Evolutionary conservation across 2,888 invertebrate species (phyloP), one percentile per base, ranked within the genome.

Genomic region (Corbicula japonica): DNA sequence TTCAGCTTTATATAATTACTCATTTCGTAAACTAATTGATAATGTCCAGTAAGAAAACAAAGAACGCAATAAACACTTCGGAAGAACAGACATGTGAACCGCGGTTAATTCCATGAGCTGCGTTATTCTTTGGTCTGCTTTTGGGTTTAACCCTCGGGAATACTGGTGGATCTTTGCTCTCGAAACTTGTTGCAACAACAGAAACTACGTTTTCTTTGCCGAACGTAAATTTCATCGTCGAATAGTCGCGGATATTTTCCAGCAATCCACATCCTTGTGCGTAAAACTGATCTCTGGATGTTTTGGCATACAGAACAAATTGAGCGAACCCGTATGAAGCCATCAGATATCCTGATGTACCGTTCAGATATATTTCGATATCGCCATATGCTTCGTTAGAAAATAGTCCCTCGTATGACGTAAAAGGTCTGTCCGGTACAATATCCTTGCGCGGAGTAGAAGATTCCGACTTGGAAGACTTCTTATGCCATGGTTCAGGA

Each of bases 401-500:
- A 70, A 78, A 89, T 0, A 58, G 50, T 1, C 88, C 89, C 0
- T 60, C 62, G 48, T 87, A 89, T 0, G 63, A 34, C 8, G 52
- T 44, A 21, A 73, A 41, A 1, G 72, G 56, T 35, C 80, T 63
- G 23, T 41, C 23, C 10, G 82, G 62, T 1, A 23, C 34, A 12
- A 63, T n/a, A 46, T 73, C 68, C 48, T 69, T 80, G 26, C 71
- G 28, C 2, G 75, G 69, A 12, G 26, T 32, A n/a, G 69, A 18
- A 8, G 52, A 34, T 5, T 50, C 12, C 6, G 34, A 32, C 12
- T 28, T 63, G 10, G 63, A 23, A n/a, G 50, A 35, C 30, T 71
- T 52, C 6, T 54, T 60, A 3, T 56, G 26, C 86, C 87, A 88
- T 6, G 88, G 89, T 50, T 88, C 85, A 5, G 92, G 92, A 85